Base-by-base conservation (phyloP, 2,888 invertebrate species). In the Epicampocera succincta region DNA sequence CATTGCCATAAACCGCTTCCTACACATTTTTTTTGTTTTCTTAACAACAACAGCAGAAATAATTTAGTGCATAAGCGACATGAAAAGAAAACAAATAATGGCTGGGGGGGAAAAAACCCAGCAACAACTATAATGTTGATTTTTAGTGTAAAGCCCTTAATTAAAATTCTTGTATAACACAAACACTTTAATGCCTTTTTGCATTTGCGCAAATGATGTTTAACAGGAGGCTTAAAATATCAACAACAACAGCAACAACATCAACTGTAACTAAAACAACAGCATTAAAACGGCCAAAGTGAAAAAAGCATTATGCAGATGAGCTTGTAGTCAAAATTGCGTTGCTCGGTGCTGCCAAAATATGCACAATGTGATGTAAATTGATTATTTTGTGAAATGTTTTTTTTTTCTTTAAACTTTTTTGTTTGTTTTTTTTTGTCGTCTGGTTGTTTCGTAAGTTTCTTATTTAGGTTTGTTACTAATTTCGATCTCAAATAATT, bases 81-180 rank as follows among this genome's bases (percentile, higher is more conserved):
- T 11, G 1, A 50, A 66, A 50, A 40, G 13, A 25, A 52, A 68
- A 15, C 38, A 65, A 74, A 74, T 48, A 65, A 65, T 48, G 46
- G 48, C 65, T 56, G 56, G 17, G 17, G 56, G 52, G 65, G 38
- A 33, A 33, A 33, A 33, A 33, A 9, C 25, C 2, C 54, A 65
- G n/a, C 48, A 74, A 74, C 33, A 58, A 33, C 33, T 33, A 42
- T 56, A 74, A 66, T 82, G 82, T 82, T 82, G 82, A 78, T 82
- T 71, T 78, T 82, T 60, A 78, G 82, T 75, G 82, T 75, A 78
- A 78, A 82, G 71, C 71, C 82, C 82, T 78, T 82, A 82, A 82
- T 82, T 82, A 78, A 82, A 82, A 82, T 78, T 82, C 82, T 78
- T 82, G 82, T 82, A 78, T 54, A 82, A 82, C 78, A 82, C 74